A percentile compares a stretch with the other conserved stretches of the same genome.
These are phyloP conservation scores for Amorpha juglandis DNA, from an alignment of 2,888 invertebrate genomes.

Conservation along the genomic window DNA sequence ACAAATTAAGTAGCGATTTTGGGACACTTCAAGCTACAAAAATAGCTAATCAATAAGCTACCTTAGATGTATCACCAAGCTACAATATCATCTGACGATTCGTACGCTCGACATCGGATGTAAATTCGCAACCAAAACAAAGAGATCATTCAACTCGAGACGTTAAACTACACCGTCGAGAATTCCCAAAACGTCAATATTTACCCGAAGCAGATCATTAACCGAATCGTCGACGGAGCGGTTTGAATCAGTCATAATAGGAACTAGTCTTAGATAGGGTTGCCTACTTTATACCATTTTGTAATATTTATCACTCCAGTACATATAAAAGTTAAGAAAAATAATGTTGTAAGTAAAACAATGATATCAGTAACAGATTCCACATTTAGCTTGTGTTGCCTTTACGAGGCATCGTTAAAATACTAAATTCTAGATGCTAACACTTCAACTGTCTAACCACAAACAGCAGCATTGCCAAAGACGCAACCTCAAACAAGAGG, in stretches of 20 bases:
- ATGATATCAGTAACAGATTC: no score
- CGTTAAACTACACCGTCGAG: neutral
- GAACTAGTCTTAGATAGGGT: neutral
- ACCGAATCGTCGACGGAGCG: neutral
- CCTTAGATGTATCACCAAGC: neutral
- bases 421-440: no score
- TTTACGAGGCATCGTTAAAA: no score
- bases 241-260: conserved; percentile 24
- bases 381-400: no score
- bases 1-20: no score
- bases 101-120: neutral
- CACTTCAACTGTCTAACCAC: no score
- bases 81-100: neutral
- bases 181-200: conserved; percentile 11
- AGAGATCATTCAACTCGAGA: conserved; percentile 11
- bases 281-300: neutral
- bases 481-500: no score
- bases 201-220: conserved; percentile 8
- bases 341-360: no score
- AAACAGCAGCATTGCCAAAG: no score
- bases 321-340: no score
- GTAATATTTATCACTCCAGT: no score
- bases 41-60: neutral
- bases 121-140: neutral
- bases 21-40: no score